Evolutionary conservation across 1,140 invertebrate genomes (phyloP), one percentile per base, ranked within the genome.

Genomic region (Aphelinus atriplicis): DNA sequence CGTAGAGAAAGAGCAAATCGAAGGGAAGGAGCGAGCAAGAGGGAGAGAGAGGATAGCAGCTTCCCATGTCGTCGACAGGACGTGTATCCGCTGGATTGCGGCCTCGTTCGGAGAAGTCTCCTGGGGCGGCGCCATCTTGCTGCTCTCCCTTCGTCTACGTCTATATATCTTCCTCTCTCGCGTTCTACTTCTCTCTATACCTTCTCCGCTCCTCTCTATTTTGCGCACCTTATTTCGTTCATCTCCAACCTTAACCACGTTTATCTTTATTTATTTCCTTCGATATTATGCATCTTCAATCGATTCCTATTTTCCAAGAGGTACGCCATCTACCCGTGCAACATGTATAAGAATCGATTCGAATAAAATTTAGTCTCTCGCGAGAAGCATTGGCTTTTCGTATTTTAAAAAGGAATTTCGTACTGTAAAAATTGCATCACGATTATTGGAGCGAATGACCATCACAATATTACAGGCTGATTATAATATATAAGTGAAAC

Each of bases 81-180:
- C 84, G 80, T 84, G 82, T 83, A 84, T 83, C 77, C 81, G 79
- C 78, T 83, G 84, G 84, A 85, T 85, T 83, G 83, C 84, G 84
- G 81, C 81, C 81, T 84, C 83, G 83, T 86, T 85, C 80, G 78
- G 57, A 47, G 78, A 81, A 85, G 78, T 77, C 84, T 84, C 85
- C 61, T 69, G 83, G 83, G 85, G 68, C 43, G 77, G 70, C 81
- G 84, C 85, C 84, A 86, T 86, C 81, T 85, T 86, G 83, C 70
- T 60, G n/a, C 63, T 62, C 50, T 50, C 57, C 57, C 68, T 73
- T 69, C 61, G 55, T 56, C 46, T 57, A 48, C 48, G 55, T 48
- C 67, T 65, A 58, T 65, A 51, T 55, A 64, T 71, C 77, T 56
- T 77, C 57, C 57, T 71, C 58, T 46, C 66, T 69, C 71, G 68